A percentile compares a stretch with the other conserved stretches of the same genome.
Evolutionary conservation across 2,113 vertebrate species (phyloP).

Genomic region (Alaudala cheleensis): DNA sequence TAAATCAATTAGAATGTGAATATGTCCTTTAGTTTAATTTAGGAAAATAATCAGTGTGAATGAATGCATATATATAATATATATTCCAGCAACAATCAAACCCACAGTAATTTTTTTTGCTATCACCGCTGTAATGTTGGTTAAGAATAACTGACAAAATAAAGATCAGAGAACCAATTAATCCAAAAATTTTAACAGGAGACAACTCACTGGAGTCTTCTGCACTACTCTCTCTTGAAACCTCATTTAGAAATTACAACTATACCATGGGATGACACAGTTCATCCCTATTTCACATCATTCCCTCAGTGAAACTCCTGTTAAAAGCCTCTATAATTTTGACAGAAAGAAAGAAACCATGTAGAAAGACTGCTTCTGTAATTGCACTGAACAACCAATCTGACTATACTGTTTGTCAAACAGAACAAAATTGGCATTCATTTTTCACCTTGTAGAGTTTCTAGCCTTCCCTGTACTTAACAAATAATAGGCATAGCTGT

Average conservation of each 20-base stretch:
- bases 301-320: neutral
- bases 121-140: neutral
- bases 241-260: neutral
- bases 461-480: neutral
- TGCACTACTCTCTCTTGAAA: neutral
- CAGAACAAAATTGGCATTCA: neutral
- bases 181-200: neutral
- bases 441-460: neutral
- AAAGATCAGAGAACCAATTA: neutral
- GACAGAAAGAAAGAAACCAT: neutral
- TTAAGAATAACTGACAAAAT: slow-evolving; percentile 16
- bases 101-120: neutral
- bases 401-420: neutral
- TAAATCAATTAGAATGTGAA: neutral
- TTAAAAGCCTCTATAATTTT: neutral
- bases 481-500: neutral
- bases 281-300: neutral
- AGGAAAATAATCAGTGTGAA: neutral
- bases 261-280: neutral
- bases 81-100: neutral
- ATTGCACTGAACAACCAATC: neutral
- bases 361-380: neutral
- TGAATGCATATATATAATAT: neutral
- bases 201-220: neutral
- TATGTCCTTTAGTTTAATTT: neutral